Evolutionary conservation across 2,113 vertebrate genomes (phyloP), one percentile per base, ranked within the genome.

Genomic region (Illadopsis cleaveri): DNA sequence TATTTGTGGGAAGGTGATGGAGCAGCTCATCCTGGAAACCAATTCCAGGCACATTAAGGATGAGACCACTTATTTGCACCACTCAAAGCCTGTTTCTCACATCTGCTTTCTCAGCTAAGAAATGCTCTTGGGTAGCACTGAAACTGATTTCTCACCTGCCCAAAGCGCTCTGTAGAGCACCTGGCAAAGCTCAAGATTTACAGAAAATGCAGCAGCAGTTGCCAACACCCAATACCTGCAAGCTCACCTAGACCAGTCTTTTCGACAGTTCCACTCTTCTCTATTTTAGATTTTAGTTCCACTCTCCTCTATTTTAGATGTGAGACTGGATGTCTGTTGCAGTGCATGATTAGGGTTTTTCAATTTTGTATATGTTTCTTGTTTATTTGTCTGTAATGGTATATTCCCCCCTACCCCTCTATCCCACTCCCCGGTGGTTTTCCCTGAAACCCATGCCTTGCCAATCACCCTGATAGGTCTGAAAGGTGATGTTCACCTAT

Each of bases 321-420:
- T 0, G 2, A 42, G 6, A 3, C 2, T 47, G 35, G 48, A 8
- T 68, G 15, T 45, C 65, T 71, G 51, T n/a, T n/a, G n/a, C n/a
- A n/a, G n/a, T n/a, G n/a, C n/a, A n/a, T n/a, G n/a, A n/a, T n/a
- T n/a, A n/a, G n/a, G n/a, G n/a, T n/a, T n/a, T n/a, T n/a, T n/a
- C n/a, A n/a, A n/a, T n/a, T n/a, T n/a, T n/a, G n/a, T n/a, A n/a
- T n/a, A n/a, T n/a, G n/a, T n/a, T n/a, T n/a, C n/a, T n/a, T n/a
- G n/a, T n/a, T n/a, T n/a, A n/a, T n/a, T n/a, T n/a, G n/a, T n/a
- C n/a, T n/a, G n/a, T n/a, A n/a, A n/a, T n/a, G n/a, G n/a, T n/a
- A n/a, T n/a, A n/a, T n/a, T n/a, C n/a, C n/a, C n/a, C n/a, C n/a
- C n/a, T n/a, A n/a, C n/a, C n/a, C n/a, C n/a, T n/a, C n/a, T n/a